These are phyloP conservation scores for Bergia sp. DNA, from an alignment of 92 coral and sea anemone species.

Conservation along the genomic window DNA sequence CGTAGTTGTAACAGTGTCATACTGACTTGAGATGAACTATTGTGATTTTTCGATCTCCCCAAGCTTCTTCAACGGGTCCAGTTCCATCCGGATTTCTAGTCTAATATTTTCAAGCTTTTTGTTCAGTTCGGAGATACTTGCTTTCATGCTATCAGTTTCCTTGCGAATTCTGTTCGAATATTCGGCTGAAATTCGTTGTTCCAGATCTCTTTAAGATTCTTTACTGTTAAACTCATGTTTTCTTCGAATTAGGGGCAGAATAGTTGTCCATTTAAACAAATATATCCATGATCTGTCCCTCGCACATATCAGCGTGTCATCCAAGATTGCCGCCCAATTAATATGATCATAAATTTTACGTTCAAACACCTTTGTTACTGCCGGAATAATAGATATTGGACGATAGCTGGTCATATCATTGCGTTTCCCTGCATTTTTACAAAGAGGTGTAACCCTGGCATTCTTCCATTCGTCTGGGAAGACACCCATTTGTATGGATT, in stretches of 20 bases:
- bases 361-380: too few relatives aligned
- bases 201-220: slow-evolving; percentile 29
- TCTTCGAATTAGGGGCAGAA: neutral
- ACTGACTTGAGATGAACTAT: slow-evolving; percentile 3
- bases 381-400: too few relatives aligned
- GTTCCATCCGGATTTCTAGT: slow-evolving; percentile 29
- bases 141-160: slow-evolving; percentile 10
- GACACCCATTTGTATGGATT: too few relatives aligned
- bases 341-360: too few relatives aligned
- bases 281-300: neutral
- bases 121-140: slow-evolving; percentile 25
- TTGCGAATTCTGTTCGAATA: slow-evolving; percentile 23
- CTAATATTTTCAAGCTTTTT: slow-evolving; percentile 16
- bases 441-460: too few relatives aligned
- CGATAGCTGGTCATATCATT: too few relatives aligned
- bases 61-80: slow-evolving; percentile 19
- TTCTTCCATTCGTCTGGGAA: too few relatives aligned
- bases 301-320: neutral
- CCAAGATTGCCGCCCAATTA: too few relatives aligned
- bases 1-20: neutral
- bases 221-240: slow-evolving; percentile 16
- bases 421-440: too few relatives aligned
- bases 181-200: slow-evolving; percentile 29
- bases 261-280: neutral
- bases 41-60: neutral